A percentile compares a stretch with the other conserved stretches of the same genome.
These are phyloP conservation scores for Cygnus buccinator DNA, from an alignment of 2,113 vertebrate species.

Conservation along the genomic window DNA sequence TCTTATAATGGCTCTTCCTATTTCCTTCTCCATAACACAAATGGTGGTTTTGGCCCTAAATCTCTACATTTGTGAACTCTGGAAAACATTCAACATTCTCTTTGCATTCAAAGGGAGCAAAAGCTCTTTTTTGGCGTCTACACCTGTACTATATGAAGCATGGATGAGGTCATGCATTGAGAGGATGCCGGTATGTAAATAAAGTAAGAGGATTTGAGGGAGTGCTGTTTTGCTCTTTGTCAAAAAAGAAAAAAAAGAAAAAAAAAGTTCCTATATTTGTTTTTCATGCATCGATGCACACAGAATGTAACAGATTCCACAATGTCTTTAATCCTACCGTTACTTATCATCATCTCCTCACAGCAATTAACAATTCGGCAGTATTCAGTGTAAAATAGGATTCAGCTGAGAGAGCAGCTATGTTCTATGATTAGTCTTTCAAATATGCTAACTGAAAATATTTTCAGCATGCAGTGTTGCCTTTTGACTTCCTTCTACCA, in stretches of 20 bases:
- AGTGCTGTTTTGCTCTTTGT: background rate
- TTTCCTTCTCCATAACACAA: background rate
- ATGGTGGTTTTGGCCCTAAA: background rate
- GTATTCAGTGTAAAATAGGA: background rate
- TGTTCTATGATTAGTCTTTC: background rate
- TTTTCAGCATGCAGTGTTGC: background rate
- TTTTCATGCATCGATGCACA: conserved; percentile 23
- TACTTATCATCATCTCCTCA: background rate
- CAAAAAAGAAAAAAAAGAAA: background rate
- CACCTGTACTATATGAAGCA: background rate
- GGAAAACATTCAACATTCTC: background rate
- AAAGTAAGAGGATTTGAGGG: conserved; percentile 33
- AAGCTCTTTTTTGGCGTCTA: background rate
- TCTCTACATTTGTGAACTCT: background rate
- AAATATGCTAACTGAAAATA: background rate
- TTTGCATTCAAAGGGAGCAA: background rate
- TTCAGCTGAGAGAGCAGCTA: background rate
- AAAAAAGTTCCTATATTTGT: background rate
- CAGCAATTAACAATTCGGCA: background rate
- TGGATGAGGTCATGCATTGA: background rate
- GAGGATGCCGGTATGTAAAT: background rate
- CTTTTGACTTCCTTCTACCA: background rate
- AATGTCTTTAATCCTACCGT: conserved; percentile 9
- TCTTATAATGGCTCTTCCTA: background rate
- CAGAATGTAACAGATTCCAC: background rate